Conservation (phyloP, 92 coral and sea anemone species). For the Epizoanthus ramosus region DNA sequence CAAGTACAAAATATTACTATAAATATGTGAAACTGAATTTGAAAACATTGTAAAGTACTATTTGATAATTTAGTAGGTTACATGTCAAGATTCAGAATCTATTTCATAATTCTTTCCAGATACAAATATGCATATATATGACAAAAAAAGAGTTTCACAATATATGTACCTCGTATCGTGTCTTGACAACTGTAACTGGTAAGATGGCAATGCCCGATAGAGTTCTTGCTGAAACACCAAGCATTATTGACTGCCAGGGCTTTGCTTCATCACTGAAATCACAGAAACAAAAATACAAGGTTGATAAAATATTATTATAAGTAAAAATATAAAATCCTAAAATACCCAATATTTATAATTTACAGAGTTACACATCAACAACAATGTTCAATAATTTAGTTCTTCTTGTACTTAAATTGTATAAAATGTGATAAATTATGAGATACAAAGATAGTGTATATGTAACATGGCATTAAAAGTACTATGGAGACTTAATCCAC, state of each 20-base stretch:
- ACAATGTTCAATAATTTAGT: too few species aligned
- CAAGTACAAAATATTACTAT: background rate
- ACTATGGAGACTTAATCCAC: background rate
- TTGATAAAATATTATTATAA: background rate
- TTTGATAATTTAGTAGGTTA: background rate
- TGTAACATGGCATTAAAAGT: background rate
- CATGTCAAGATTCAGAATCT: background rate
- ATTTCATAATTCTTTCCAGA: background rate
- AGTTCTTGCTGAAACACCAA: constrained; percentile 93
- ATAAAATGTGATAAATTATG: background rate
- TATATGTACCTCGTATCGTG: constrained; percentile 81
- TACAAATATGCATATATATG: too few species aligned
- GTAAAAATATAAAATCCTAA: background rate
- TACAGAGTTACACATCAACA: too few species aligned
- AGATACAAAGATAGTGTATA: background rate
- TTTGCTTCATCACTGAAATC: constrained; percentile 63
- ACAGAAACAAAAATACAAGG: background rate
- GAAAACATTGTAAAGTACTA: background rate
- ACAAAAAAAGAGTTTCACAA: background rate
- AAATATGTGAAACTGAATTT: too few species aligned
- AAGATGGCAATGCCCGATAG: constrained; percentile 73
- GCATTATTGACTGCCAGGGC: constrained; percentile 58
- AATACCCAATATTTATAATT: background rate
- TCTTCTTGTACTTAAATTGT: too few species aligned
- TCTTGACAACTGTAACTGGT: constrained; percentile 94